Evolutionary conservation across 2,113 vertebrate genomes (phyloP).

Genomic region (Dasyprocta punctata): DNA sequence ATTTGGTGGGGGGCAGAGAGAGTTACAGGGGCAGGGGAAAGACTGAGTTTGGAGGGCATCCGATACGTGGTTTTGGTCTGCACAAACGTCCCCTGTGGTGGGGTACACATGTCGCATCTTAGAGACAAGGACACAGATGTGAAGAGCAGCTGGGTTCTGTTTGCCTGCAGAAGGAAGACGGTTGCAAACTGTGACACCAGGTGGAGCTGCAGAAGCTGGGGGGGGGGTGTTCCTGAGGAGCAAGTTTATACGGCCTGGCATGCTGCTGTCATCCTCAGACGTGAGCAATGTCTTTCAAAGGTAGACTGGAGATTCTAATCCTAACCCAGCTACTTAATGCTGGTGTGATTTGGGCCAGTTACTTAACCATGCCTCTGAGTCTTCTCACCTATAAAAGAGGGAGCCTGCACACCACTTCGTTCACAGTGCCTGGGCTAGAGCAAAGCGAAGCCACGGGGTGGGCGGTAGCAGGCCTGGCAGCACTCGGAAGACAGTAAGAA

Average conservation of each 20-base stretch:
- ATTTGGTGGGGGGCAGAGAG: neutral
- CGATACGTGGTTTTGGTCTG: neutral
- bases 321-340: neutral
- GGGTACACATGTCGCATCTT: neutral
- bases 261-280: neutral
- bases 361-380: neutral
- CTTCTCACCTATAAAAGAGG: neutral
- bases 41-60: neutral
- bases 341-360: neutral
- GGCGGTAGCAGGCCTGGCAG: neutral
- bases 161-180: neutral
- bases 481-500: neutral
- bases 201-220: conserved; percentile 60
- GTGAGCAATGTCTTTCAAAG: neutral
- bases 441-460: neutral
- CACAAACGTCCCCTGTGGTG: too few relatives aligned
- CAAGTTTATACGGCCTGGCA: neutral
- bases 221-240: neutral
- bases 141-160: neutral
- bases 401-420: accelerated
- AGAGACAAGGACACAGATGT: neutral
- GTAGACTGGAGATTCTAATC: neutral
- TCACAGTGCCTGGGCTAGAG: neutral
- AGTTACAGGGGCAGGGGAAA: neutral
- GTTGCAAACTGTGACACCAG: conserved; percentile 54